Base-by-base conservation (phyloP, 2,113 vertebrate genomes). In the Agelaius tricolor region DNA sequence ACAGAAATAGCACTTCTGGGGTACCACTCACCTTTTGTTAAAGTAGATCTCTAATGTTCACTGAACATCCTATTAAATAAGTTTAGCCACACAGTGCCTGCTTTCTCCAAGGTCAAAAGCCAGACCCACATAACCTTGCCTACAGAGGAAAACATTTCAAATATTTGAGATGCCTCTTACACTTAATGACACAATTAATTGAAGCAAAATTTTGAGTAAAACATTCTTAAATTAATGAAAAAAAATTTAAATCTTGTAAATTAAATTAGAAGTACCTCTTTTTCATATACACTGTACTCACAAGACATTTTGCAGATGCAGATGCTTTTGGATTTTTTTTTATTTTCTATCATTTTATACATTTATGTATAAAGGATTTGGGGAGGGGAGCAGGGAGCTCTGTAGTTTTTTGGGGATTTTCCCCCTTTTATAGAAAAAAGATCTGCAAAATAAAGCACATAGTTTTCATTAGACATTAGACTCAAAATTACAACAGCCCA, bases 341-440 rank as follows among this genome's bases (percentile, higher is more conserved):
- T 28, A 26, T 62, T 75, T 83, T 6, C 13, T 51, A 20, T 27
- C 4, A 31, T 62, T 62, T 27, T 37, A 52, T 17, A 24, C 15
- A 27, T 39, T 18, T 57, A 9, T 47, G 19, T 18, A 30, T 33
- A 62, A 22, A 30, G 5, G 11, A 8, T 4, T 58, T n/a, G 5
- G 2, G 1, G 4, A 3, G 1, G 1, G 8, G 6, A 4, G 9
- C 30, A 22, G 13, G 8, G 16, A 13, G 1, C 4, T 54, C 21
- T 17, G 3, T n/a, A 2, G 3, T 10, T n/a, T 51, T 19, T 8
- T 1, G 0, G 0, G 41, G 41, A 6, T 55, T 12, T 18, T 5
- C 18, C 18, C 4, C 10, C 13, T 35, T 55, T 77, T 62, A 11
- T 76, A n/a, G 18, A 35, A 52, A 75, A 85, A 23, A 74, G 1